phyloP scores from a whole-genome alignment of 2,113 vertebrate species.

The Morone saxatilis region DNA sequence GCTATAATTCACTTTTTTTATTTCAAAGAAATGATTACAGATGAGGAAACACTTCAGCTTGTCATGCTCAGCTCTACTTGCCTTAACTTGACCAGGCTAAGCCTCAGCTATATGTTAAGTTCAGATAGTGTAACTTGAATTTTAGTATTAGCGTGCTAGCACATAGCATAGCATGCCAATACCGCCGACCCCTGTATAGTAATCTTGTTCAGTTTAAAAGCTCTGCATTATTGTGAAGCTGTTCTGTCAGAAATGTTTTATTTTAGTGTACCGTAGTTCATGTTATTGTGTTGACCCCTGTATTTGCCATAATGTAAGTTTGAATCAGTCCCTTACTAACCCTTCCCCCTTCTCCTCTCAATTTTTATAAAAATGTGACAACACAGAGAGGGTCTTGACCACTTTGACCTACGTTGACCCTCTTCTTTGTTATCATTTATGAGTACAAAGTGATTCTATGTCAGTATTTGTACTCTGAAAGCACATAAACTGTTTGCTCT shows the following conservation, averaged over 20 bases:
- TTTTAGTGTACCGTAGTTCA: background rate
- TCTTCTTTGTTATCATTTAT: slow-evolving; percentile 50
- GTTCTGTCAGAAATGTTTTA: background rate
- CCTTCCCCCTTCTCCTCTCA: background rate
- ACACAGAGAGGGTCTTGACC: slow-evolving; percentile 27
- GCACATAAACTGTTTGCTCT: slow-evolving; percentile 33
- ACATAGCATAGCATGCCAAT: background rate
- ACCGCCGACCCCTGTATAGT: background rate
- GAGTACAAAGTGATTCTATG: slow-evolving; percentile 39
- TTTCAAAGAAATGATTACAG: background rate
- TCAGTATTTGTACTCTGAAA: slow-evolving; percentile 50
- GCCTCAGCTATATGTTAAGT: background rate
- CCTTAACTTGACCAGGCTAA: background rate
- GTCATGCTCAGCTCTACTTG: too few relatives aligned
- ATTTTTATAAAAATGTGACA: slow-evolving; percentile 32
- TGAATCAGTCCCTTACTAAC: slow-evolving; percentile 27
- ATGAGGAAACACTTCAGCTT: background rate
- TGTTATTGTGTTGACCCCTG: slow-evolving; percentile 39
- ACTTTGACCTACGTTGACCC: slow-evolving; percentile 49
- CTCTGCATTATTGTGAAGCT: background rate
- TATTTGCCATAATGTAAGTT: slow-evolving; percentile 35
- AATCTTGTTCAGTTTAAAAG: background rate
- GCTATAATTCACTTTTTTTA: background rate
- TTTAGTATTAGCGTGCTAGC: background rate
- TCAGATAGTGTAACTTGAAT: background rate